phyloP scores from a whole-genome alignment of 2,888 invertebrate species.

The Linyphia triangularis region DNA sequence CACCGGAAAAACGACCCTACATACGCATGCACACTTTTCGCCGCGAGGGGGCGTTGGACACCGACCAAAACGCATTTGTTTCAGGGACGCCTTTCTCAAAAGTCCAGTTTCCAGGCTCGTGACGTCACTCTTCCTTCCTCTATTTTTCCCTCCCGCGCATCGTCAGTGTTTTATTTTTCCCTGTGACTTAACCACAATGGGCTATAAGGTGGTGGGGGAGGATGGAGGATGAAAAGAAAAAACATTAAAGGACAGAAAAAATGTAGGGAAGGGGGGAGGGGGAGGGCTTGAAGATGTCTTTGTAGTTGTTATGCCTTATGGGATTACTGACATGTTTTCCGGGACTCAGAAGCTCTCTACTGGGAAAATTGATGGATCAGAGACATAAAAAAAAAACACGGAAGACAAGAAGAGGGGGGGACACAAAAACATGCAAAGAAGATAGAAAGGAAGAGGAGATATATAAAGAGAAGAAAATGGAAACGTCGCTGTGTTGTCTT shows the following conservation, averaged over 20 bases:
- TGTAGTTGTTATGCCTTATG: conserved; percentile 74
- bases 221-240: background rate
- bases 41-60: conserved; percentile 49
- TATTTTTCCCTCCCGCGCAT: conserved; percentile 6
- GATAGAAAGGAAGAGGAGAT: conserved; percentile 27
- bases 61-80: conserved; percentile 49
- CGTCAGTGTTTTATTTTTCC: no score
- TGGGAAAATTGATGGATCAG: conserved; percentile 73
- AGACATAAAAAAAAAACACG: conserved; percentile 21
- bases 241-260: conserved; percentile 3
- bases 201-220: background rate
- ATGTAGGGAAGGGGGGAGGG: background rate
- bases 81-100: conserved; percentile 46
- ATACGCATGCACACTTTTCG: conserved; percentile 49
- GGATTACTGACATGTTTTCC: conserved; percentile 73
- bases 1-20: conserved; percentile 24
- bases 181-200: conserved; percentile 58
- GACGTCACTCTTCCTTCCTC: conserved; percentile 49
- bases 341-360: conserved; percentile 47
- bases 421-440: conserved; percentile 53
- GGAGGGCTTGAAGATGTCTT: conserved; percentile 29
- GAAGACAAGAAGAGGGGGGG: conserved; percentile 9
- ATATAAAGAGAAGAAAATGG: conserved; percentile 34
- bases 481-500: conserved; percentile 29
- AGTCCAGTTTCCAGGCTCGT: conserved; percentile 60